Evolutionary conservation across 2,888 invertebrate species (phyloP), one percentile per base, ranked within the genome.

Genomic region (Tachina fera): DNA sequence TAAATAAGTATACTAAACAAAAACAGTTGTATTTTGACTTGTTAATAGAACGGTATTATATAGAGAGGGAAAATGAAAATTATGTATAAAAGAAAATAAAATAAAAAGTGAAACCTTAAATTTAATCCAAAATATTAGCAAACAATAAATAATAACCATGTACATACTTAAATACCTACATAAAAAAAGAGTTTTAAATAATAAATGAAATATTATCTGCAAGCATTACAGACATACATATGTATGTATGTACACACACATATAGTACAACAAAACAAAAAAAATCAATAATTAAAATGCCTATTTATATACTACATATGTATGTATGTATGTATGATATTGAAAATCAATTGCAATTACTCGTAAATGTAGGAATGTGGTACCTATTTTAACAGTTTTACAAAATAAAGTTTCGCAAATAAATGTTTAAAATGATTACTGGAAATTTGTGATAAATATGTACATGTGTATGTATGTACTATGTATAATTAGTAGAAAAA

Each of bases 101-200:
- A 60, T 67, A 31, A 76, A 67, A 79, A 86, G 77, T 83, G 83
- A 83, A 83, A 83, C 77, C 72, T 60, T 83, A 79, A 71, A 82
- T 53, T 60, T 68, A 71, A 67, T 6, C 3, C 49, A 49, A 84
- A 16, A 71, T 45, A 56, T 49, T n/a, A 75, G 49, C 19, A 43
- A 67, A 82, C 13, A 43, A 74, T 22, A 49, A 22, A 31, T 47
- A 49, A 60, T 51, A 70, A 43, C 22, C 14, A 68, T 3, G 22
- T 31, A 4, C 31, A 31, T 31, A 22, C 22, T 31, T 31, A 1
- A 1, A 0, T 31, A 31, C 31, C 3, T 31, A 31, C 4, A 49
- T 49, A 49, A 31, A 58, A n/a, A 60, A n/a, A 60, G 9, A 45
- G 16, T 22, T 19, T 19, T 19, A 31, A 47, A 14, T 10, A 49